Base-by-base conservation (phyloP, 2,888 invertebrate species). In the Lomographa bimaculata region DNA sequence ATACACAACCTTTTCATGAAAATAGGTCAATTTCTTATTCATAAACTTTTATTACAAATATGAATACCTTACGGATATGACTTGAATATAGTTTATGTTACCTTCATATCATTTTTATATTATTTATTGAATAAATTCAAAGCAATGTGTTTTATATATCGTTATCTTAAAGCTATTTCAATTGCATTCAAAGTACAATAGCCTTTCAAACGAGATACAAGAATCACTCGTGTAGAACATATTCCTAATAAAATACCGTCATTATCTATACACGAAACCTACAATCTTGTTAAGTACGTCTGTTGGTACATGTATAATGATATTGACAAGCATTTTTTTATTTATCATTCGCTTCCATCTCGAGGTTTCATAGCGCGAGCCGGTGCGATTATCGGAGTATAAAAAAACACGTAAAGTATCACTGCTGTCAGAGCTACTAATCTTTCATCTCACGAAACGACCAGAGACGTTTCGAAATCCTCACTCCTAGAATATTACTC, bases 201-300 rank as follows among this genome's bases (percentile, higher is more conserved):
- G n/a, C n/a, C n/a, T n/a, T n/a, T 4, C 14, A 60, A 64, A 63
- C 60, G 60, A 66, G 59, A 65, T 60, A 76, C 71, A 65, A 57
- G 61, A 62, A 52, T 59, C 55, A 64, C 51, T 55, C 62, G 52
- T 67, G 70, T 71, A 65, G 65, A 60, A 68, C 65, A 68, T 62
- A 67, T 54, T 54, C 55, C 58, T 64, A 77, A 77, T 77, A 75
- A 78, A 76, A 74, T 72, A 78, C 72, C 66, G 61, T 79, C 72
- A 80, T 80, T 83, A 81, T 75, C 70, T 60, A 49, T 60, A 60
- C 60, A 71, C 63, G 71, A 63, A 74, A 62, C 70, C 68, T 63
- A 77, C 78, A 76, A 81, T 81, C 80, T 84, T 74, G 75, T 81
- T 81, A 78, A 77, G 75, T 79, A 74, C 68, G 61, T 53, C 69